phyloP scores from a whole-genome alignment of 2,888 invertebrate genomes.

The Morpho achilles region DNA sequence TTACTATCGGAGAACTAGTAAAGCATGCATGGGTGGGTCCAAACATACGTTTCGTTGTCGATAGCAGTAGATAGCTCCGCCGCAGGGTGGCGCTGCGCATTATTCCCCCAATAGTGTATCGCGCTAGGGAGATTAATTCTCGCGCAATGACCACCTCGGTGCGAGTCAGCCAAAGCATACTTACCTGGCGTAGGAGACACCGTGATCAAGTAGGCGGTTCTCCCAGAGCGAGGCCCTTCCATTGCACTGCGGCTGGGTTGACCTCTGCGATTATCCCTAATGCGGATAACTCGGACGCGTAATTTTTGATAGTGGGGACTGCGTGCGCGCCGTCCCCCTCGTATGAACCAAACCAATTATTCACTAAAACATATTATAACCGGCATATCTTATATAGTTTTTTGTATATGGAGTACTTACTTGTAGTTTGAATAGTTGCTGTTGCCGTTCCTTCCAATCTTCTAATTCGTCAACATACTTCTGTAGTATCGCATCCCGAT shows the following conservation, averaged over 20 bases:
- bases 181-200: slow-evolving; percentile 21
- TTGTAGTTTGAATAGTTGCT: slow-evolving; percentile 80
- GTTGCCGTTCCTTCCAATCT: slow-evolving; percentile 85
- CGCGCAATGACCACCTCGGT: slow-evolving; percentile 1
- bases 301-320: too few relatives aligned
- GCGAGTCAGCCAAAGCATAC: neutral
- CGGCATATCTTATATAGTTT: too few relatives aligned
- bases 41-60: too few relatives aligned
- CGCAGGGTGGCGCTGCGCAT: slow-evolving; percentile 4
- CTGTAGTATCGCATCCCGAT: slow-evolving; percentile 57
- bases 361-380: too few relatives aligned
- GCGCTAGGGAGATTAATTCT: slow-evolving; percentile 6
- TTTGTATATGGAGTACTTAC: slow-evolving; percentile 40
- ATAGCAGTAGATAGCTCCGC: too few relatives aligned
- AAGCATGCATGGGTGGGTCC: too few relatives aligned
- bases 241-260: neutral
- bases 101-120: neutral
- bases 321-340: too few relatives aligned
- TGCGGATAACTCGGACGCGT: too few relatives aligned
- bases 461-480: slow-evolving; percentile 84
- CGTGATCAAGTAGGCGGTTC: slow-evolving; percentile 4
- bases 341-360: too few relatives aligned
- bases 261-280: neutral
- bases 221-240: too few relatives aligned
- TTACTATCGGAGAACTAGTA: too few relatives aligned